Conservation (phyloP, 2,113 vertebrate genomes). For the Oreochromis tanganicae region DNA sequence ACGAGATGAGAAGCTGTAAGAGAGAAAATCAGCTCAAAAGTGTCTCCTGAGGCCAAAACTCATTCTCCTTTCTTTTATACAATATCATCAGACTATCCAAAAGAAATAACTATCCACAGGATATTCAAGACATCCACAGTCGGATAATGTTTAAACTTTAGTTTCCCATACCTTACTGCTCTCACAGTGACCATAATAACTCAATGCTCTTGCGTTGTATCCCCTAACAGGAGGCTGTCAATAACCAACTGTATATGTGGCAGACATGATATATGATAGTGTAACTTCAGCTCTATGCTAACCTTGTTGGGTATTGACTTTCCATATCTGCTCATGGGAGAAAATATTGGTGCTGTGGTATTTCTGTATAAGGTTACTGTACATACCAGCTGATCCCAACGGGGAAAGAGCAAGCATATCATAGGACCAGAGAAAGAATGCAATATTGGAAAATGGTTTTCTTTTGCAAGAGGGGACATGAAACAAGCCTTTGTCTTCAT, state of each 20-base stretch:
- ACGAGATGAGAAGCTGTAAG: neutral
- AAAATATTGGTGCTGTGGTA: slow-evolving; percentile 2
- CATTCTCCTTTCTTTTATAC: slow-evolving; percentile 33
- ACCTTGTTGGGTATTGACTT: slow-evolving; percentile 44
- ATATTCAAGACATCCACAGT: slow-evolving; percentile 17
- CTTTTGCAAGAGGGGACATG: slow-evolving; percentile 1
- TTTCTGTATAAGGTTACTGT: slow-evolving; percentile 43
- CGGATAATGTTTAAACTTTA: slow-evolving; percentile 41
- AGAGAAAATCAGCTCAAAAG: slow-evolving; percentile 23
- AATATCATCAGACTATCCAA: slow-evolving; percentile 32
- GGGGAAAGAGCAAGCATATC: neutral
- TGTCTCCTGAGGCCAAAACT: slow-evolving; percentile 41
- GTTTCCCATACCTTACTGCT: slow-evolving; percentile 34
- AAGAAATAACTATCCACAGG: slow-evolving; percentile 9
- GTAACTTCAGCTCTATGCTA: slow-evolving; percentile 49
- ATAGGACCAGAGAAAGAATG: slow-evolving; percentile 16
- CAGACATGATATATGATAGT: slow-evolving; percentile 48
- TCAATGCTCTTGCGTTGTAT: slow-evolving; percentile 29
- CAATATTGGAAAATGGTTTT: neutral
- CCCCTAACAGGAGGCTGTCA: slow-evolving; percentile 51
- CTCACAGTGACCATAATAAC: slow-evolving; percentile 33
- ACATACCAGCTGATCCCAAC: slow-evolving; percentile 31
- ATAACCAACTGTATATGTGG: slow-evolving; percentile 42
- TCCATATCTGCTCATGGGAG: slow-evolving; percentile 41
- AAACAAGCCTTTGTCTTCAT: neutral